Percentiles rank a stretch among this genome's conserved stretches.
Conservation (phyloP, 2,888 invertebrate species). For the Alloscopus bannaensis region DNA sequence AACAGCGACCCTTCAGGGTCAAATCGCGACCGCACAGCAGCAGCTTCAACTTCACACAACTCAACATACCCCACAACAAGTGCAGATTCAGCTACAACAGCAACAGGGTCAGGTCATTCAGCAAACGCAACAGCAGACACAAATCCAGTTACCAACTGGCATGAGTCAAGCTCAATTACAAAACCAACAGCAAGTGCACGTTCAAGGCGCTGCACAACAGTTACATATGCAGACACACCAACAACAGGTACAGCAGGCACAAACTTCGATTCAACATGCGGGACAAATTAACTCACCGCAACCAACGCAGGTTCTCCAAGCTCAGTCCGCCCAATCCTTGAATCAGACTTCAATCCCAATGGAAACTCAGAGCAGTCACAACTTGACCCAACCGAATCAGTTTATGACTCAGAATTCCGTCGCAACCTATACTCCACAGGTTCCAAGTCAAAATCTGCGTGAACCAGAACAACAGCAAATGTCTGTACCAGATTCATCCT, state of each 20-base stretch:
- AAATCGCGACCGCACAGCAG: constrained; percentile 51
- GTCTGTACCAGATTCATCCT: constrained; percentile 61
- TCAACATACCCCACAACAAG: constrained; percentile 37
- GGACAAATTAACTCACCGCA: constrained; percentile 37
- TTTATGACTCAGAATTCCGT: constrained; percentile 13
- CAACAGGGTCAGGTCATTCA: constrained; percentile 42
- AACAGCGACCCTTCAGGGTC: constrained; percentile 44
- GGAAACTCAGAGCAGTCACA: constrained; percentile 35
- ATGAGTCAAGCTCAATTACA: neutral
- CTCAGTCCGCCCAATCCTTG: constrained; percentile 10
- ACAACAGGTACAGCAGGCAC: constrained; percentile 38
- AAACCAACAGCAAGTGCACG: constrained; percentile 12
- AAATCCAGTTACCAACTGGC: constrained; percentile 12
- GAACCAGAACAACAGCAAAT: constrained; percentile 54
- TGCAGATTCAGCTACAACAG: constrained; percentile 53
- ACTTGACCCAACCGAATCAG: constrained; percentile 28
- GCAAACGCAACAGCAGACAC: constrained; percentile 48
- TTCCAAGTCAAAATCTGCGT: constrained; percentile 34
- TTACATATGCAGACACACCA: constrained; percentile 48
- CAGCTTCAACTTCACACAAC: constrained; percentile 13
- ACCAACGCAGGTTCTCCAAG: neutral
- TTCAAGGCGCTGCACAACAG: constrained; percentile 35
- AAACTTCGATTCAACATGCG: constrained; percentile 28
- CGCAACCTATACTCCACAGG: constrained; percentile 4
- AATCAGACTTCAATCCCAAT: constrained; percentile 17